Evolutionary conservation across 2,797 vertebrate species (phyloP).

Genomic region (Alfaro cultratus): DNA sequence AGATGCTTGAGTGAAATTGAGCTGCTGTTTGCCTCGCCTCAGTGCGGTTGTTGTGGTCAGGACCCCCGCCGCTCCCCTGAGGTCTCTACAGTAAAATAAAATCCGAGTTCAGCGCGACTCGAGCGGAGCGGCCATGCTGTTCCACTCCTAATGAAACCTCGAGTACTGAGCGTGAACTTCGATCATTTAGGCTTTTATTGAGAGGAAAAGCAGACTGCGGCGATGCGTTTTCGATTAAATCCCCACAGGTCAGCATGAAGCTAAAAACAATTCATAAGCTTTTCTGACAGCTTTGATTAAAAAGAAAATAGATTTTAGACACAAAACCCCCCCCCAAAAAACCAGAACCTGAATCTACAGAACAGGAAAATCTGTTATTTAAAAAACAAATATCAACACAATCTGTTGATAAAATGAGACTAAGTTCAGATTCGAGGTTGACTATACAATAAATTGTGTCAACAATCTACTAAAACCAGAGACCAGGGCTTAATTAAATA

Average conservation of each 20-base stretch:
- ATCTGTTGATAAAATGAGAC: not conserved
- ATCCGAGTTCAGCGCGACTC: not conserved
- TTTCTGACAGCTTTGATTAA: not conserved
- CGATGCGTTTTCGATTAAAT: not conserved
- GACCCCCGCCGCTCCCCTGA: not conserved
- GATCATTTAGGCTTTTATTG: not conserved
- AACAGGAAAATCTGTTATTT: not conserved
- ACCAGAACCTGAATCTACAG: not conserved
- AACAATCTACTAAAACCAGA: not conserved
- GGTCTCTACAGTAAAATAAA: not conserved
- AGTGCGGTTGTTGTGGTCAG: not conserved
- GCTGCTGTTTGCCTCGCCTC: not conserved
- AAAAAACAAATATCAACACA: not conserved
- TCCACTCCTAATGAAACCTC: not conserved
- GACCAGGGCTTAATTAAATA: not conserved
- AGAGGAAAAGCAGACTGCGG: not conserved
- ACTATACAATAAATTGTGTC: not conserved
- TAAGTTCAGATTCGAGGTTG: not conserved
- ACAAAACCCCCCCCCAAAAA: too few species aligned
- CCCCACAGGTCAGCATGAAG: not conserved
- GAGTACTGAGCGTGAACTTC: not conserved
- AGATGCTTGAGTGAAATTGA: not conserved
- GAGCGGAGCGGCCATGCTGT: not conserved
- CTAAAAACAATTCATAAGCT: not conserved
- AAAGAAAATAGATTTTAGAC: not conserved